Evolutionary conservation across 1,140 invertebrate species (phyloP), one percentile per base, ranked within the genome.

Genomic region (Scaptomyza montana): DNA sequence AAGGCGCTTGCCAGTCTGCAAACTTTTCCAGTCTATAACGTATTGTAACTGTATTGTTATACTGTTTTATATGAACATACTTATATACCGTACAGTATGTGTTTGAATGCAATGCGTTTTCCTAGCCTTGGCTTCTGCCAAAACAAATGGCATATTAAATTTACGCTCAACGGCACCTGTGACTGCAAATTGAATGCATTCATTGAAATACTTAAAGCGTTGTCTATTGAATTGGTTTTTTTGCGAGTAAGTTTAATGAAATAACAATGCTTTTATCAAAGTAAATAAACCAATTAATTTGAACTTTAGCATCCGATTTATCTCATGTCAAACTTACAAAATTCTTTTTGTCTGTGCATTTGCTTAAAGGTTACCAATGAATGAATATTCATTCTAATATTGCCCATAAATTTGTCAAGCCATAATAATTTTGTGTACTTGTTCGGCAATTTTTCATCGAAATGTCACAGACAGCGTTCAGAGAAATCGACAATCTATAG

Each of bases 81-180:
- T 49, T 9, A 3, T 61, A 8, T 55, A 7, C 55, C 28, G 39
- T 55, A 19, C 13, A 45, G 41, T 43, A 46, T 57, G 61, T 62
- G 56, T 16, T 16, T 16, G 16, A 16, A 16, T 54, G 79, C 70
- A 64, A 61, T 80, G 67, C 70, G 79, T 75, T 81, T 78, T 76
- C 65, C 74, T 87, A 78, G 78, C 75, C 82, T 81, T 78, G 78
- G 68, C 67, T 64, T 51, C 30, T 49, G 54, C 68, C 71, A 50
- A 78, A 82, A 86, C 82, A 86, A 82, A 86, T 86, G 82, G 78
- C 82, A 86, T 86, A 86, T 86, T 86, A 82, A 87, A 78, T 82
- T 87, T 81, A 81, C 82, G 82, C 84, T 86, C 82, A 78, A 68
- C 69, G 75, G 68, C 82, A 87, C 82, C 82, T 86, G 82, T 49